phyloP scores from a whole-genome alignment of 2,888 invertebrate genomes.

The Melipona beecheii region DNA sequence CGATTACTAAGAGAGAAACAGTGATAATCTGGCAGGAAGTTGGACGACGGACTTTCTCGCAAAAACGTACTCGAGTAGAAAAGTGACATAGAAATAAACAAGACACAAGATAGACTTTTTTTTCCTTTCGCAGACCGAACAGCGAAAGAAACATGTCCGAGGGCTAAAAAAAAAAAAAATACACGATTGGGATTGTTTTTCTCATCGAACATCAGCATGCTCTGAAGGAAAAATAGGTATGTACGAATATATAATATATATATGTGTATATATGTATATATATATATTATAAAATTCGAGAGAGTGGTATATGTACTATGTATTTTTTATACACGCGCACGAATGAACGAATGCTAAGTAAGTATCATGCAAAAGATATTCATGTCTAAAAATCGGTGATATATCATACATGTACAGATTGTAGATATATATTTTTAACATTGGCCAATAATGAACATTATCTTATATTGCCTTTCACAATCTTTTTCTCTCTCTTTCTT shows the following conservation, averaged over 20 bases:
- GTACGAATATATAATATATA: constrained; percentile 44
- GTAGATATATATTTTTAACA: not conserved
- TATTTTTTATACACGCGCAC: constrained; percentile 51
- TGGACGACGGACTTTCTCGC: constrained; percentile 28
- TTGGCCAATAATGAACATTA: constrained; percentile 26
- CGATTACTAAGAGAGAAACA: constrained; percentile 25
- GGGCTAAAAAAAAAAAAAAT: constrained; percentile 1
- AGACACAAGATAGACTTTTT: constrained; percentile 24
- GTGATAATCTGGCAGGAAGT: constrained; percentile 23
- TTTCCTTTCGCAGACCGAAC: constrained; percentile 10
- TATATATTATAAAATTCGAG: constrained; percentile 33
- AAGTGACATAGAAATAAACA: not conserved
- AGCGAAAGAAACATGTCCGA: constrained; percentile 28
- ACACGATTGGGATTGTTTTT: constrained; percentile 42
- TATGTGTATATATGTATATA: constrained; percentile 40
- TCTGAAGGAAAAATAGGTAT: constrained; percentile 58
- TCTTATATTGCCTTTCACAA: constrained; percentile 1
- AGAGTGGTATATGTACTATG: constrained; percentile 5
- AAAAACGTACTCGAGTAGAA: constrained; percentile 17
- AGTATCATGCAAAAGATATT: constrained; percentile 66
- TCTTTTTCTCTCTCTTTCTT: not conserved
- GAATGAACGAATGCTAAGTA: constrained; percentile 41
- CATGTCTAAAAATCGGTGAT: constrained; percentile 34
- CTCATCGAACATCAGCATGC: constrained; percentile 64
- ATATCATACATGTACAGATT: constrained; percentile 5